A percentile compares a stretch with the other conserved stretches of the same genome.
Evolutionary conservation across 2,888 invertebrate species (phyloP).

Genomic region (Cacoxenus indagator): DNA sequence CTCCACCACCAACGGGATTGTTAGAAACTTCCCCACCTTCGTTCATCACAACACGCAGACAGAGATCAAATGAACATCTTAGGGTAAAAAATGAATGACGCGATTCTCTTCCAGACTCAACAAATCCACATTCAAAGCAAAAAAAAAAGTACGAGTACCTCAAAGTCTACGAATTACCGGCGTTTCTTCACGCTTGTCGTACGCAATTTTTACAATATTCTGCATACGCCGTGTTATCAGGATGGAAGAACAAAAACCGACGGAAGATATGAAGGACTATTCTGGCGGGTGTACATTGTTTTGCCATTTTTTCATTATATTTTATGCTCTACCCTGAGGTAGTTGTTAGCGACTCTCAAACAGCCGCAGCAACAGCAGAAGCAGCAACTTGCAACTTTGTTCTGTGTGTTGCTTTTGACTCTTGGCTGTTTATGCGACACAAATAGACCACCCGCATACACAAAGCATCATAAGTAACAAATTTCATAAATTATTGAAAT

Average conservation of each 20-base stretch:
- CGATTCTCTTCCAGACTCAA: not conserved
- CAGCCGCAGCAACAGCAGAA: not conserved
- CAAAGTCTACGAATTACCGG: not conserved
- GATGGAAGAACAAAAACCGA: not conserved
- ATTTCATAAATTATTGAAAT: slow-evolving; percentile 64
- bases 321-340: not conserved
- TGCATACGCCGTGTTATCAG: slow-evolving; percentile 58
- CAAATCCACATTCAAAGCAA: not conserved
- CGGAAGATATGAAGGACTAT: not conserved
- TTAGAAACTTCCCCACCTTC: too few relatives aligned
- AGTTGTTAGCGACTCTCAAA: not conserved
- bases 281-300: slow-evolving; percentile 42
- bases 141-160: not conserved
- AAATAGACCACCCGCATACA: too few relatives aligned
- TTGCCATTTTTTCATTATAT: slow-evolving; percentile 42
- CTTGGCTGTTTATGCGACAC: slow-evolving; percentile 39
- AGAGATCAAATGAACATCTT: not conserved
- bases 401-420: slow-evolving; percentile 6
- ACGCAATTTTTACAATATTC: slow-evolving; percentile 42
- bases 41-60: not conserved
- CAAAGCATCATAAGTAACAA: slow-evolving; percentile 58
- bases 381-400: not conserved
- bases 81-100: not conserved
- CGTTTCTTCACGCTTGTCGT: slow-evolving; percentile 27
- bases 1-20: slow-evolving; percentile 32